A percentile compares a stretch with the other conserved stretches of the same genome.
Conservation (phyloP, 2,888 invertebrate genomes). For the Acleris sparsana region DNA sequence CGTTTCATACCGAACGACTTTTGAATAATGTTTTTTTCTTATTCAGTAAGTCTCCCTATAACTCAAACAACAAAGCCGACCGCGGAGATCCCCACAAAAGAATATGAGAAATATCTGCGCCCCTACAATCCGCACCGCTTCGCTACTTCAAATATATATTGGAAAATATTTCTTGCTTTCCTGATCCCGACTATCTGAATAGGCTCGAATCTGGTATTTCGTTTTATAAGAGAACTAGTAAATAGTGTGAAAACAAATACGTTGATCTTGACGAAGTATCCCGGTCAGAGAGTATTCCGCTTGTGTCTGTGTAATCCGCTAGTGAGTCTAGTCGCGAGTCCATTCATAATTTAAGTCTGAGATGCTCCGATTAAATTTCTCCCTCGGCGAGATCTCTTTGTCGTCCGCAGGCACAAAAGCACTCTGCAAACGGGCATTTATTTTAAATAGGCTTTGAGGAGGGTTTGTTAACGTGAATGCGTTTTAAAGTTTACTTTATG, state of each 20-base stretch:
- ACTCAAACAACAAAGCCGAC: conserved; percentile 74
- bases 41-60: conserved; percentile 68
- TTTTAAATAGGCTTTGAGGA: conserved; percentile 55
- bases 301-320: conserved; percentile 25
- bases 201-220: conserved; percentile 49
- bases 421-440: conserved; percentile 59
- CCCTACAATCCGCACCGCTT: conserved; percentile 70
- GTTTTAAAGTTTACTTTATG: conserved; percentile 13
- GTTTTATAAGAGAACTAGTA: conserved; percentile 48
- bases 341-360: conserved; percentile 58
- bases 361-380: conserved; percentile 66
- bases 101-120: conserved; percentile 77
- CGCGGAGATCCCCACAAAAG: conserved; percentile 73
- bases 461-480: conserved; percentile 24
- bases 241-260: conserved; percentile 43
- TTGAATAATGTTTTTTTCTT: conserved; percentile 71
- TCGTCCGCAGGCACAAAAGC: conserved; percentile 61
- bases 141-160: conserved; percentile 70
- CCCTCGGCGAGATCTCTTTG: conserved; percentile 58
- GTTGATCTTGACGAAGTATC: conserved; percentile 39
- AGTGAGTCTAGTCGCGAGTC: conserved; percentile 25
- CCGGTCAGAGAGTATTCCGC: conserved; percentile 10
- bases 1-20: conserved; percentile 53
- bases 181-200: conserved; percentile 54
- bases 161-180: conserved; percentile 71